Base-by-base conservation (phyloP, 2,888 invertebrate species). In the Drosophila mayaguana region DNA sequence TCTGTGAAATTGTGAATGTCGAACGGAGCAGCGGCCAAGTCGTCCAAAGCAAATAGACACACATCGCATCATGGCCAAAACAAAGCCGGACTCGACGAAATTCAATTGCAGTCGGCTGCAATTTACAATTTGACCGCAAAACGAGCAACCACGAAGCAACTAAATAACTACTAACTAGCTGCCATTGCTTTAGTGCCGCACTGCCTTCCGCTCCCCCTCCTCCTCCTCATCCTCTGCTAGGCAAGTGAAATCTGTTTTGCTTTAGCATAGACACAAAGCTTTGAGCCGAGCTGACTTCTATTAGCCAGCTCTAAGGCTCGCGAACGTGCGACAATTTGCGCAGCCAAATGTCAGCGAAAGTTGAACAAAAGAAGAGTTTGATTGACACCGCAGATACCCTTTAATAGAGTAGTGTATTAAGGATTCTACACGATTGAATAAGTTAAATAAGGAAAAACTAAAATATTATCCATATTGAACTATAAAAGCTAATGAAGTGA, bases 61-160 rank as follows among this genome's bases (percentile, higher is more conserved):
- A 32, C 32, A 32, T 59, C 63, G 55, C 55, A 63, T 53, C 54
- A 64, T 48, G 66, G 65, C 46, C 62, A 62, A 80, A 73, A 72
- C 64, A 75, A 77, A 72, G 72, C 74, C 60, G 68, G 63, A 55
- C 66, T 57, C 64, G 69, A 77, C 63, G 46, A 50, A 81, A 78
- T 64, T 54, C 79, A 86, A 86, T 83, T 83, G 86, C 70, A 71
- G 50, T 70, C 66, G 46, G 55, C 63, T 48, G 78, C 67, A 86
- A 86, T 83, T 83, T 82, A 64, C 85, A 75, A 84, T 74, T 83
- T 84, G 87, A 84, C 84, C 83, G 80, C 87, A 86, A 86, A 83
- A 75, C 65, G 46, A 28, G n/a, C 40, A 40, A 1, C 28, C 50
- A 50, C 50, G 50, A 50, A 71, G 50, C 71, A 69, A 59, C 71